Percentiles rank a stretch among this genome's conserved stretches.
Conservation (phyloP, 1,140 invertebrate species). For the Tetramorium parvispinum region DNA sequence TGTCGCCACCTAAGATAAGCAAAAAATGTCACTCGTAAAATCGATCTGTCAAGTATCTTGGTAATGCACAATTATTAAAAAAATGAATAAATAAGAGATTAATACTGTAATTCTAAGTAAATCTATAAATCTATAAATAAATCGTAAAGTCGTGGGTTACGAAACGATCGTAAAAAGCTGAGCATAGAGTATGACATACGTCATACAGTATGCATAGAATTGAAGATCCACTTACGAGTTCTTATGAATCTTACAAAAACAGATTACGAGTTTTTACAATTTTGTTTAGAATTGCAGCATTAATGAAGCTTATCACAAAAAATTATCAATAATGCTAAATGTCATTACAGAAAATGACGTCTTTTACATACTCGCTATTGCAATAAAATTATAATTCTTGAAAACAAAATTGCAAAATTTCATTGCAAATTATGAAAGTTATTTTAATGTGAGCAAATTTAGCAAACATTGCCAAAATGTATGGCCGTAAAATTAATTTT, state of each 20-base stretch:
- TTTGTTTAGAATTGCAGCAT: too few relatives aligned
- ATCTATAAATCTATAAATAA: too few relatives aligned
- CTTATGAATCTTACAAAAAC: too few relatives aligned
- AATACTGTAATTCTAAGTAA: too few relatives aligned
- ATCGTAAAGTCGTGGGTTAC: too few relatives aligned
- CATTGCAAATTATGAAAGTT: not conserved
- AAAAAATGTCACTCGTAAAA: not conserved
- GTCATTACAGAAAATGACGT: not conserved
- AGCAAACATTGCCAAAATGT: not conserved
- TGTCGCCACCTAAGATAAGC: slow-evolving; percentile 78
- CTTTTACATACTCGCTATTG: not conserved
- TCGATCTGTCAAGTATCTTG: too few relatives aligned
- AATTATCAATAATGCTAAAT: not conserved
- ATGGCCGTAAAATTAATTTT: not conserved
- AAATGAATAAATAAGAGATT: not conserved
- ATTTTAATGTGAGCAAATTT: not conserved
- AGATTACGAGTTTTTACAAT: too few relatives aligned
- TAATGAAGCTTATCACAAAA: not conserved
- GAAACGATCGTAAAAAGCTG: too few relatives aligned
- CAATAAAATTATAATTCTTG: slow-evolving; percentile 25
- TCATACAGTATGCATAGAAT: too few relatives aligned
- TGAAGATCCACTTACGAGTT: too few relatives aligned
- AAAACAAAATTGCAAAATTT: not conserved
- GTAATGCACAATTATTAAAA: not conserved
- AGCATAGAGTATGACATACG: too few relatives aligned